Evolutionary conservation across 2,888 invertebrate genomes (phyloP).

Genomic region (Meta bourneti): DNA sequence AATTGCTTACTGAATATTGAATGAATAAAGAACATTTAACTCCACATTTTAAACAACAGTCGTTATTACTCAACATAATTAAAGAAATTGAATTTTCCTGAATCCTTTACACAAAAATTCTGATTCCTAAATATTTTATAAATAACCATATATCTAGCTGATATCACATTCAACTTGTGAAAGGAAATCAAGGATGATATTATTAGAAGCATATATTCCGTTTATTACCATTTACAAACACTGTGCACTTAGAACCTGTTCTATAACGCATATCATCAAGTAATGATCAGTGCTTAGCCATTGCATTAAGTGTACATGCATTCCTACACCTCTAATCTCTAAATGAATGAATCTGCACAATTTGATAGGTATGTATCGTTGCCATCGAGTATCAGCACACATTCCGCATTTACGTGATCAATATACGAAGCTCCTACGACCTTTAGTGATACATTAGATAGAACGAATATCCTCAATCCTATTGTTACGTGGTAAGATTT

Average conservation of each 20-base stretch:
- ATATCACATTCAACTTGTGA: too few relatives aligned
- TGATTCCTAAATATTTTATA: too few relatives aligned
- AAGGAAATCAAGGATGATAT: too few relatives aligned
- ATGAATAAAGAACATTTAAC: too few relatives aligned
- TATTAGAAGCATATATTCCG: neutral
- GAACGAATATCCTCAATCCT: neutral
- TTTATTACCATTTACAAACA: neutral
- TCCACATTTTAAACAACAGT: too few relatives aligned
- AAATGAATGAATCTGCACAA: conserved; percentile 19
- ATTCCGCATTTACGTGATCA: neutral
- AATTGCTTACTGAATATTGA: too few relatives aligned
- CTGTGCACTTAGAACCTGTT: neutral
- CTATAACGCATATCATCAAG: neutral
- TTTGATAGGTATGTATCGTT: conserved; percentile 16
- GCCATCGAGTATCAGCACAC: neutral
- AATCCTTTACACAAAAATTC: too few relatives aligned
- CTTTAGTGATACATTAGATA: neutral
- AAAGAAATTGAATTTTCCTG: too few relatives aligned
- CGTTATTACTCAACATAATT: too few relatives aligned
- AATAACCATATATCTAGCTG: too few relatives aligned
- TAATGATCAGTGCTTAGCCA: neutral
- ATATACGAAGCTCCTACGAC: neutral
- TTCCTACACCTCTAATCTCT: neutral
- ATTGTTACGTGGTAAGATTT: neutral
- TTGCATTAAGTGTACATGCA: neutral